Percentiles rank a stretch among this genome's conserved stretches.
Evolutionary conservation across 2,888 invertebrate genomes (phyloP).

Genomic region (Rhamnusium bicolor): DNA sequence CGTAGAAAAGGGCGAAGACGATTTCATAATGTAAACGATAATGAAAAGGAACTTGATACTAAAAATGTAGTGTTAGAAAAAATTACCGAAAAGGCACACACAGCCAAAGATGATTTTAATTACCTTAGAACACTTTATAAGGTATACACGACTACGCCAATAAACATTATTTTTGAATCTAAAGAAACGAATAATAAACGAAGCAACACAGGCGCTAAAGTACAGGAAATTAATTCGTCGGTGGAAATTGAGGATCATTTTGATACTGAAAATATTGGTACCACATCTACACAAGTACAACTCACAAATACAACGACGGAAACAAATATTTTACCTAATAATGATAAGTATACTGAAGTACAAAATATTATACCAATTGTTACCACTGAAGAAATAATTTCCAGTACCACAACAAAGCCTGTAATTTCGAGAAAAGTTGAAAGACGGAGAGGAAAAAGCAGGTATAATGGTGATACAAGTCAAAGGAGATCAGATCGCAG

Average conservation of each 20-base stretch:
- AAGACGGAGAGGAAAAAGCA: slow-evolving; percentile 42
- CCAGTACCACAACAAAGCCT: slow-evolving; percentile 31
- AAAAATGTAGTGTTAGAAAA: slow-evolving; percentile 42
- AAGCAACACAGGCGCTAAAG: not conserved
- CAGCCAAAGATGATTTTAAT: slow-evolving; percentile 49
- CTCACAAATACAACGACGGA: not conserved
- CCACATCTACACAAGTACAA: not conserved
- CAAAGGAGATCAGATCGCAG: slow-evolving; percentile 7
- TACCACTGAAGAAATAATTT: slow-evolving; percentile 10
- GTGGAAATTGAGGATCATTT: not conserved
- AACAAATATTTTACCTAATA: not conserved
- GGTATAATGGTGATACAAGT: slow-evolving; percentile 16
- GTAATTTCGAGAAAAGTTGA: slow-evolving; percentile 15
- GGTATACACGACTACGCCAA: slow-evolving; percentile 35
- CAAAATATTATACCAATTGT: not conserved
- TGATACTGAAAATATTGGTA: not conserved
- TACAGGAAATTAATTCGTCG: not conserved
- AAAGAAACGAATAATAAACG: not conserved
- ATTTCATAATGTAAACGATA: slow-evolving; percentile 20
- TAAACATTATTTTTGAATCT: not conserved
- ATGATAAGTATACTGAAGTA: not conserved
- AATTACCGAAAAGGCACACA: slow-evolving; percentile 41
- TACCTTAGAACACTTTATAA: slow-evolving; percentile 45
- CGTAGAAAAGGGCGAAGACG: slow-evolving; percentile 37
- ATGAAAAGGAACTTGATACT: slow-evolving; percentile 36